Conservation (phyloP, 2,797 vertebrate genomes). For the Eulemur rubriventer region DNA sequence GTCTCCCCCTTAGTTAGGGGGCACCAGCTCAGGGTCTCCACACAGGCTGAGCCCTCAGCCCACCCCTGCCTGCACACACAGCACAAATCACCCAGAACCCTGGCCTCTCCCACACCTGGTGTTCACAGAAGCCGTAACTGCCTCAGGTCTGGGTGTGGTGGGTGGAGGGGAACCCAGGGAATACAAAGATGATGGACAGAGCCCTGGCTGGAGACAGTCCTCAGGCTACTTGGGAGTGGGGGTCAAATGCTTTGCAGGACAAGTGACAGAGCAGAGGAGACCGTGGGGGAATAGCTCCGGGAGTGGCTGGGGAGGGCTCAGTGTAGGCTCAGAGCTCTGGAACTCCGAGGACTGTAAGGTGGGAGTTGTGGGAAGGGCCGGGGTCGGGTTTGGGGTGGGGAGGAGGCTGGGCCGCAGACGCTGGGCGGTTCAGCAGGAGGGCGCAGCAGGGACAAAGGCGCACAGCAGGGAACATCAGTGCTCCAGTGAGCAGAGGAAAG, state of each 20-base stretch:
- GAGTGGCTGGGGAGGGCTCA: neutral
- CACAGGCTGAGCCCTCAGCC: neutral
- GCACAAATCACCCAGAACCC: neutral
- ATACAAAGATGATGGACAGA: neutral
- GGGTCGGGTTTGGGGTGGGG: too few species aligned
- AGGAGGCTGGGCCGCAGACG: neutral
- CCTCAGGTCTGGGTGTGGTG: neutral
- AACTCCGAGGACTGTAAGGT: neutral
- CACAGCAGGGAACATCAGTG: accelerated
- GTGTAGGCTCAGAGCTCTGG: neutral
- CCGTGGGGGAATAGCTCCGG: too few species aligned
- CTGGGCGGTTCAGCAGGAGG: neutral
- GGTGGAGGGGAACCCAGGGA: accelerated
- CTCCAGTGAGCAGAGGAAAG: neutral
- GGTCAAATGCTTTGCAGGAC: neutral
- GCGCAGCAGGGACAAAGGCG: neutral
- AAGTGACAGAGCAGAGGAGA: neutral
- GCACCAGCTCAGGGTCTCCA: neutral
- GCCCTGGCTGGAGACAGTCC: neutral
- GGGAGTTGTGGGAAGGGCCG: accelerated
- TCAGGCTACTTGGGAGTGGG: neutral
- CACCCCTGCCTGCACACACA: neutral
- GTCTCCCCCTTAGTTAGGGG: neutral
- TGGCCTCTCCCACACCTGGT: neutral
- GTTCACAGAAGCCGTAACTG: neutral